These are phyloP conservation scores for Patiria miniata DNA, from an alignment of 35 echinoderm and acorn worm genomes.

Conservation along the genomic window DNA sequence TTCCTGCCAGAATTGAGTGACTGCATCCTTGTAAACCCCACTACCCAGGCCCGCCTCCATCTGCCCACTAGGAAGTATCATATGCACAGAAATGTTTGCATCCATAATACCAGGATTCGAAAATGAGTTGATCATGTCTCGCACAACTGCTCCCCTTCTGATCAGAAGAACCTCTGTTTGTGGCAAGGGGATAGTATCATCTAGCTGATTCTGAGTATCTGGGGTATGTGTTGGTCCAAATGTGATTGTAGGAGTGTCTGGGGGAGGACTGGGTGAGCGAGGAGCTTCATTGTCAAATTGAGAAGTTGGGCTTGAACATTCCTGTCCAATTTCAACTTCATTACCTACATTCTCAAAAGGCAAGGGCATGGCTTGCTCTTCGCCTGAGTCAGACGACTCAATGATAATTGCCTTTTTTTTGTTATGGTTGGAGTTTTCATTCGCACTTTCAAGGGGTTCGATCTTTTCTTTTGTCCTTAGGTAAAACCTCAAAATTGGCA, in stretches of 20 bases:
- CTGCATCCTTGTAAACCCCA: conserved; percentile 22
- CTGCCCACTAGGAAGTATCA: conserved; percentile 23
- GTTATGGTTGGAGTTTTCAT: no score
- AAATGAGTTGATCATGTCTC: conserved; percentile 28
- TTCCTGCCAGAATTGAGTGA: conserved; percentile 30
- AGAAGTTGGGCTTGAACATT: no score
- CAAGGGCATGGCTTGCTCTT: no score
- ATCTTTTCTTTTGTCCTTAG: no score
- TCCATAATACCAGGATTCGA: conserved; percentile 17
- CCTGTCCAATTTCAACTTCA: no score
- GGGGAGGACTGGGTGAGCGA: no score
- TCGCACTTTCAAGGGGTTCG: no score
- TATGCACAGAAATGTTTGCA: conserved; percentile 4
- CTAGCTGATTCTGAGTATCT: background rate
- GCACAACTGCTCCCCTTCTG: background rate
- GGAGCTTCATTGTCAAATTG: no score
- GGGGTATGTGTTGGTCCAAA: background rate
- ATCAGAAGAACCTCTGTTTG: background rate
- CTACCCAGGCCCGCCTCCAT: conserved; percentile 6
- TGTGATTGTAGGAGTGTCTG: background rate
- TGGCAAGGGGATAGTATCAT: background rate
- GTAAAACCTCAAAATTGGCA: no score
- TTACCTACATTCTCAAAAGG: no score
- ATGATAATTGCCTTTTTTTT: no score
- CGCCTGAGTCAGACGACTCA: no score